Percentiles rank a stretch among this genome's conserved stretches.
These are phyloP conservation scores for Bombyx mori DNA, from an alignment of 1,140 invertebrate genomes.

Conservation along the genomic window DNA sequence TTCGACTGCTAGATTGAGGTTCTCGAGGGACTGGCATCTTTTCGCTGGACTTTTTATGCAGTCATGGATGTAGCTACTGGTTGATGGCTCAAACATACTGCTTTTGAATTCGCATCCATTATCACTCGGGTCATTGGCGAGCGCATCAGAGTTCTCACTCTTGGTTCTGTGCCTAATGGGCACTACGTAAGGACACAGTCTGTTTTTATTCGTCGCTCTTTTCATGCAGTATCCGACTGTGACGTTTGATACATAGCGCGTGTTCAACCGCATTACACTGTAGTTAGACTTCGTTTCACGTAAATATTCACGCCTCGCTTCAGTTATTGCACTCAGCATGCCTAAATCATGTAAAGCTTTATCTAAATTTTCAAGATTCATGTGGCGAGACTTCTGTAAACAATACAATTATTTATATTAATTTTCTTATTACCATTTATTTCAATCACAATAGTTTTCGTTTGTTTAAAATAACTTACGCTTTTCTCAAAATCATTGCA, in stretches of 20 bases:
- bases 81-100: slow-evolving; percentile 53
- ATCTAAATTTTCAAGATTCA: slow-evolving; percentile 70
- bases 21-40: slow-evolving; percentile 60
- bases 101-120: slow-evolving; percentile 44
- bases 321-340: slow-evolving; percentile 72
- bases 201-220: slow-evolving; percentile 58
- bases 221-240: slow-evolving; percentile 73
- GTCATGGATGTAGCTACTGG: slow-evolving; percentile 43
- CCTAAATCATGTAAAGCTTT: slow-evolving; percentile 72
- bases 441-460: background rate
- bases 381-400: slow-evolving; percentile 56
- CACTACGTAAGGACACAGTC: slow-evolving; percentile 62
- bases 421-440: background rate
- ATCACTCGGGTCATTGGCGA: slow-evolving; percentile 48
- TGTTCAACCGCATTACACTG: slow-evolving; percentile 71
- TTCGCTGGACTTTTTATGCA: slow-evolving; percentile 40
- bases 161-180: slow-evolving; percentile 72
- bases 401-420: slow-evolving; percentile 32
- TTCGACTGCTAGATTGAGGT: slow-evolving; percentile 50
- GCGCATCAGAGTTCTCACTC: slow-evolving; percentile 73
- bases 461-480: slow-evolving; percentile 26
- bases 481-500: slow-evolving; percentile 55
- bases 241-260: slow-evolving; percentile 72
- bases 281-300: slow-evolving; percentile 63
- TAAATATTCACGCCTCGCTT: slow-evolving; percentile 71